Conservation (phyloP, 2,113 vertebrate species). For the Synchiropus splendidus region DNA sequence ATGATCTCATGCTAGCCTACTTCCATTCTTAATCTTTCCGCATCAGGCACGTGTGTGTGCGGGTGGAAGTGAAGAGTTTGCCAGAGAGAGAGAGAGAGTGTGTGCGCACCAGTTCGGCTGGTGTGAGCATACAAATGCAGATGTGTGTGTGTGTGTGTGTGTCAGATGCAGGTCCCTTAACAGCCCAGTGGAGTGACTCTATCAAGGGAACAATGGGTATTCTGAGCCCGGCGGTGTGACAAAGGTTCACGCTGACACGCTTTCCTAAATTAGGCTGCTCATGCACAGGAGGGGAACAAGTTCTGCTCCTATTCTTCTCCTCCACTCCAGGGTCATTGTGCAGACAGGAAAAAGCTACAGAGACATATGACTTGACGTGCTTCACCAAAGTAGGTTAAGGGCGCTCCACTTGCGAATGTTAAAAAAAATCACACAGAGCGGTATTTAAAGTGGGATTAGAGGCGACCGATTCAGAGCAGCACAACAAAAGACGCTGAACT, state of each 20-base stretch:
- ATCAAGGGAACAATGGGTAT: constrained; percentile 64
- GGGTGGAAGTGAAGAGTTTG: constrained; percentile 4
- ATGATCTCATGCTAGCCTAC: constrained; percentile 60
- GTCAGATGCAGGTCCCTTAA: constrained; percentile 36
- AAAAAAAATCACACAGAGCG: constrained; percentile 13
- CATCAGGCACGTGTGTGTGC: constrained; percentile 22
- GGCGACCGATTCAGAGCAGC: too few species aligned
- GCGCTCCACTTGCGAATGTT: constrained; percentile 27
- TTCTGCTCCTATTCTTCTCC: constrained; percentile 54
- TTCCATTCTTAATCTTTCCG: constrained; percentile 54
- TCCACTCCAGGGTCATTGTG: constrained; percentile 56
- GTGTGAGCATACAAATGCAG: constrained; percentile 33
- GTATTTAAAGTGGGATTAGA: constrained; percentile 4
- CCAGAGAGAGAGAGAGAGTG: too few species aligned
- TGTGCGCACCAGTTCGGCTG: constrained; percentile 3
- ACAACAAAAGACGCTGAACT: too few species aligned
- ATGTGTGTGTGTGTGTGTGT: constrained; percentile 30
- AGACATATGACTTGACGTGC: constrained; percentile 59
- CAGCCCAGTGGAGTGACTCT: constrained; percentile 46
- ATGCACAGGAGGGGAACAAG: constrained; percentile 52
- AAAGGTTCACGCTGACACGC: constrained; percentile 65
- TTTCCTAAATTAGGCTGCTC: constrained; percentile 64
- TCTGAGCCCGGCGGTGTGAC: constrained; percentile 55
- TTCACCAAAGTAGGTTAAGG: constrained; percentile 64
- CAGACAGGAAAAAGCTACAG: constrained; percentile 57